These are phyloP conservation scores for Columbina picui DNA, from an alignment of 2,113 vertebrate genomes.

Conservation along the genomic window DNA sequence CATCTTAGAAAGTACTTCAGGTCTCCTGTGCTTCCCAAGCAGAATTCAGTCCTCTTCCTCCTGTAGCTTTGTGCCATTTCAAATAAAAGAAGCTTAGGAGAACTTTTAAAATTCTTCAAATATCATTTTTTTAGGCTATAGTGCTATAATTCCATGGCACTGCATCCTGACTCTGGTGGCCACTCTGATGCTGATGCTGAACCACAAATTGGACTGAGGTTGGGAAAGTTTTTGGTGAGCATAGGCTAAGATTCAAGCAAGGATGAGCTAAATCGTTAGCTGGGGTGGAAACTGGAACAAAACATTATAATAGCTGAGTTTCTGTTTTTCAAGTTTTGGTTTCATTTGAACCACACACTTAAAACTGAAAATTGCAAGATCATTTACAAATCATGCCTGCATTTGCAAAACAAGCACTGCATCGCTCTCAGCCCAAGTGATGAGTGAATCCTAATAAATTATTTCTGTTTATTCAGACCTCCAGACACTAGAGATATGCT, in stretches of 20 bases:
- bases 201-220: neutral
- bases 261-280: neutral
- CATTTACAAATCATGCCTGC: neutral
- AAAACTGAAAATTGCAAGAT: neutral
- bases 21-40: neutral
- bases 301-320: neutral
- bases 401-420: neutral
- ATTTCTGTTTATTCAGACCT: slow-evolving; percentile 4
- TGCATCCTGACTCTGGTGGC: neutral
- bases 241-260: neutral
- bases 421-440: neutral
- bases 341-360: neutral
- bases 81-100: neutral
- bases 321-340: neutral
- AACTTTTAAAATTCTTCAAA: neutral
- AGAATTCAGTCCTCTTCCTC: neutral
- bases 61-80: neutral
- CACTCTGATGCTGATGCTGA: neutral
- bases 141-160: neutral
- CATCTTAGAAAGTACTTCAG: neutral
- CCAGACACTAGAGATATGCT: neutral
- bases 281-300: neutral
- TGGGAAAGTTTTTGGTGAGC: neutral
- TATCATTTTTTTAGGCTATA: neutral
- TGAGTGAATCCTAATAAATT: neutral